A percentile compares a stretch with the other conserved stretches of the same genome.
These are phyloP conservation scores for Ellobium chinense DNA, from an alignment of 2,888 invertebrate species.

Conservation along the genomic window DNA sequence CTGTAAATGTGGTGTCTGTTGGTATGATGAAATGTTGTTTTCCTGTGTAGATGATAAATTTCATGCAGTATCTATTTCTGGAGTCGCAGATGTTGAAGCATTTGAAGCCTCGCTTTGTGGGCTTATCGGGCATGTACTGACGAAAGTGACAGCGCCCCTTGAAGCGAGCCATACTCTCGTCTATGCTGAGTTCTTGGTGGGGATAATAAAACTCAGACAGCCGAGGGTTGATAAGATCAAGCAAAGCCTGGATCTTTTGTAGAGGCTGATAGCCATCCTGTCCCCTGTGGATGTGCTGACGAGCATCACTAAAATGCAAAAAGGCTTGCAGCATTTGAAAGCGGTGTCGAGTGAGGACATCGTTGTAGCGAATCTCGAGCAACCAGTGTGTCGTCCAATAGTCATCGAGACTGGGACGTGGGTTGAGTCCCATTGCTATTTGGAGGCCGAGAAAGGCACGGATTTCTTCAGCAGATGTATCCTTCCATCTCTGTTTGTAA, in stretches of 20 bases:
- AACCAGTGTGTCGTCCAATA: neutral
- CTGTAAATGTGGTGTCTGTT: neutral
- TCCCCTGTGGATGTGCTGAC: neutral
- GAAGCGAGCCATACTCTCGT: conserved; percentile 23
- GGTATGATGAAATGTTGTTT: conserved; percentile 5
- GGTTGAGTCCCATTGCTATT: conserved; percentile 2
- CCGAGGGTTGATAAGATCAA: conserved; percentile 51
- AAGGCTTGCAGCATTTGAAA: neutral
- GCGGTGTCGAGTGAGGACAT: neutral
- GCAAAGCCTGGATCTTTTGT: conserved; percentile 40
- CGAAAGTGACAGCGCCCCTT: conserved; percentile 31
- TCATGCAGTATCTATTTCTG: conserved; percentile 22
- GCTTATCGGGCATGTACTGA: conserved; percentile 33
- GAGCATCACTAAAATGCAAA: neutral
- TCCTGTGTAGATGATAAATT: conserved; percentile 22
- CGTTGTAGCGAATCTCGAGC: neutral
- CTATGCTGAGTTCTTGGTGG: conserved; percentile 11
- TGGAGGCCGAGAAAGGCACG: neutral
- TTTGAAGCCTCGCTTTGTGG: conserved; percentile 30
- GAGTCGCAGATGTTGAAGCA: conserved; percentile 33
- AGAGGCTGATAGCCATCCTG: conserved; percentile 16
- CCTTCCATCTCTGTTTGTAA: neutral
- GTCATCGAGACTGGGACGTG: neutral
- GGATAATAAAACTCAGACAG: conserved; percentile 21
- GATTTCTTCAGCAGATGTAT: neutral